These are phyloP conservation scores for Anabas testudineus DNA, from an alignment of 2,797 vertebrate genomes.

Conservation along the genomic window DNA sequence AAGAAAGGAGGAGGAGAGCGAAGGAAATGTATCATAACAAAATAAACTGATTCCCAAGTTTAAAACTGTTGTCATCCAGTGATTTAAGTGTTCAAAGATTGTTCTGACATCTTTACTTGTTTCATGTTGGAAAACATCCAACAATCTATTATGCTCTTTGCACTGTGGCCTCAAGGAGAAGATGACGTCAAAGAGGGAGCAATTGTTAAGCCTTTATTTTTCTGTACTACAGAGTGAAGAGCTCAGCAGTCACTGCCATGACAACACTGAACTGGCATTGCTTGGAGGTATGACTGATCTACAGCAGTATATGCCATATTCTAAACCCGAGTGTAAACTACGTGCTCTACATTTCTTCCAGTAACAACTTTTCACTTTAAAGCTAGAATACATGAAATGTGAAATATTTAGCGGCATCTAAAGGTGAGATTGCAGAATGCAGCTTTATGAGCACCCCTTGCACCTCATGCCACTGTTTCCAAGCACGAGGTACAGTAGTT, in stretches of 20 bases:
- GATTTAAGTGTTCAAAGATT: slow-evolving; percentile 44
- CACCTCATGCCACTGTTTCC: too few species aligned
- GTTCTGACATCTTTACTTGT: slow-evolving; percentile 41
- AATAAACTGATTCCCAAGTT: slow-evolving; percentile 57
- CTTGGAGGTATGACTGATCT: slow-evolving; percentile 44
- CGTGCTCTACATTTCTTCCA: slow-evolving; percentile 11
- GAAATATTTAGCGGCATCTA: too few species aligned
- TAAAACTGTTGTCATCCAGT: slow-evolving; percentile 44
- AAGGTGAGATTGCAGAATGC: too few species aligned
- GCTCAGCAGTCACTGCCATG: slow-evolving; percentile 38
- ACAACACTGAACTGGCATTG: slow-evolving; percentile 15
- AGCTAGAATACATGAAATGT: too few species aligned
- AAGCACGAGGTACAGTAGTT: too few species aligned
- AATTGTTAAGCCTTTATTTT: slow-evolving; percentile 21
- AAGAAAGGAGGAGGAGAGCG: slow-evolving; percentile 8
- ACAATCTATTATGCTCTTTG: slow-evolving; percentile 39
- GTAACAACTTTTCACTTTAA: slow-evolving; percentile 1
- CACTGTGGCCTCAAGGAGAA: slow-evolving; percentile 24
- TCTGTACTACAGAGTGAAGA: slow-evolving; percentile 15
- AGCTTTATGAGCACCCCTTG: too few species aligned
- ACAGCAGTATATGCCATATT: not conserved
- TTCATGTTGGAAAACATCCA: slow-evolving; percentile 35
- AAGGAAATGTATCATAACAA: slow-evolving; percentile 59
- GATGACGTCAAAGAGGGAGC: slow-evolving; percentile 41
- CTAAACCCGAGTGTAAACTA: slow-evolving; percentile 5